A percentile compares a stretch with the other conserved stretches of the same genome.
These are phyloP conservation scores for Poeciliopsis retropinna DNA, from an alignment of 2,113 vertebrate species.

Conservation along the genomic window DNA sequence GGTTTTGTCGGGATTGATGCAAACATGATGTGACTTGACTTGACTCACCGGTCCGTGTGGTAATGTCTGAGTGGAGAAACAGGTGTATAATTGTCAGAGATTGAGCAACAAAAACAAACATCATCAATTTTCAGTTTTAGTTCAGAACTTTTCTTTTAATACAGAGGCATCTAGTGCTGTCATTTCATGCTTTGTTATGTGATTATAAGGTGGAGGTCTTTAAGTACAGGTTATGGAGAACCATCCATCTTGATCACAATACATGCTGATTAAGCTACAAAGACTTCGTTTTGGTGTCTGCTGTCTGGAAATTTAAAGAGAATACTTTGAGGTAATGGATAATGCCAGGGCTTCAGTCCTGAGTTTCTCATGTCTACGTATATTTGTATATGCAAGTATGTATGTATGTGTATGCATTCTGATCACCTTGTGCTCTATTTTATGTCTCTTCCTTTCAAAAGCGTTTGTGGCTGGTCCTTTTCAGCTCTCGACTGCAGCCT, in stretches of 20 bases:
- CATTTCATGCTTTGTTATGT: conserved; percentile 5
- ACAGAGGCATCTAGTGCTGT: not conserved
- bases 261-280: conserved; percentile 35
- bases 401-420: not conserved
- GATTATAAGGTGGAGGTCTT: conserved; percentile 19
- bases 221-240: conserved; percentile 9
- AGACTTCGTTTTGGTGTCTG: not conserved
- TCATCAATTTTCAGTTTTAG: not conserved
- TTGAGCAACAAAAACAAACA: not conserved
- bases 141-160: not conserved
- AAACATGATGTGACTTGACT: conserved; percentile 54
- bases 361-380: not conserved
- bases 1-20: conserved; percentile 15
- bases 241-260: conserved; percentile 33
- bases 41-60: conserved; percentile 43
- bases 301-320: conserved; percentile 28
- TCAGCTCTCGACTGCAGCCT: conserved; percentile 20
- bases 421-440: conserved; percentile 1
- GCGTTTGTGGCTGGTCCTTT: conserved; percentile 4
- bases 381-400: not conserved
- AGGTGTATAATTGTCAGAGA: conserved; percentile 39
- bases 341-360: not conserved
- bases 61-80: conserved; percentile 40
- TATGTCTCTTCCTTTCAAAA: conserved; percentile 7
- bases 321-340: conserved; percentile 11